Conservation (phyloP, 2,888 invertebrate genomes). For the Tinea semifulvella region DNA sequence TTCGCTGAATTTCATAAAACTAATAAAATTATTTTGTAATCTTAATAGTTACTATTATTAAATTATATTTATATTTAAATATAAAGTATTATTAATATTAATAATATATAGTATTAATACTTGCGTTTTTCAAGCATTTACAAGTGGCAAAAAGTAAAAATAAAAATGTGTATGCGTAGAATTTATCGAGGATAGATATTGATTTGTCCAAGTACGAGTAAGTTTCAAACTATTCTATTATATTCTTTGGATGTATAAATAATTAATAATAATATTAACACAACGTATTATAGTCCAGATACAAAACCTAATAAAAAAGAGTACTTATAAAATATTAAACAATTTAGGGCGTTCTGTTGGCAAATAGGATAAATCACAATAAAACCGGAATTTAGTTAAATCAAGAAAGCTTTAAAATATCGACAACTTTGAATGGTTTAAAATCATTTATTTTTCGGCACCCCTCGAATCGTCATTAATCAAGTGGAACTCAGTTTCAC, state of each 20-base stretch:
- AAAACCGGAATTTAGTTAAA: slow-evolving; percentile 21
- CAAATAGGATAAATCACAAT: slow-evolving; percentile 52
- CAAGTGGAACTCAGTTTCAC: slow-evolving; percentile 57
- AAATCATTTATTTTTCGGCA: slow-evolving; percentile 43
- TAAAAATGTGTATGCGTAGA: no score
- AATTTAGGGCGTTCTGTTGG: slow-evolving; percentile 52
- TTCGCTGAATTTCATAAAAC: background rate
- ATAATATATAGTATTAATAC: no score
- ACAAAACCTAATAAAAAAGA: slow-evolving; percentile 64
- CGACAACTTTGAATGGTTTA: slow-evolving; percentile 39
- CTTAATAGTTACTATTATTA: background rate
- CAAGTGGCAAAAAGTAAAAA: background rate
- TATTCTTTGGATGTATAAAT: no score
- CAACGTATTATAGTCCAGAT: slow-evolving; percentile 50
- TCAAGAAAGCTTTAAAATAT: slow-evolving; percentile 14
- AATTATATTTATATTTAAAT: background rate
- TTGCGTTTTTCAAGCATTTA: no score
- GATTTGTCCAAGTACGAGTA: no score
- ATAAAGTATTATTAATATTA: no score
- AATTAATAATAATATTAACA: slow-evolving; percentile 61
- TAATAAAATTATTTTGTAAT: background rate
- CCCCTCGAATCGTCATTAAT: slow-evolving; percentile 56
- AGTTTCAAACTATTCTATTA: no score
- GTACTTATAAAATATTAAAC: slow-evolving; percentile 63
- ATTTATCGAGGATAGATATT: no score